Evolutionary conservation across 2,888 invertebrate genomes (phyloP).

Genomic region (Chloroclystis v-ata): DNA sequence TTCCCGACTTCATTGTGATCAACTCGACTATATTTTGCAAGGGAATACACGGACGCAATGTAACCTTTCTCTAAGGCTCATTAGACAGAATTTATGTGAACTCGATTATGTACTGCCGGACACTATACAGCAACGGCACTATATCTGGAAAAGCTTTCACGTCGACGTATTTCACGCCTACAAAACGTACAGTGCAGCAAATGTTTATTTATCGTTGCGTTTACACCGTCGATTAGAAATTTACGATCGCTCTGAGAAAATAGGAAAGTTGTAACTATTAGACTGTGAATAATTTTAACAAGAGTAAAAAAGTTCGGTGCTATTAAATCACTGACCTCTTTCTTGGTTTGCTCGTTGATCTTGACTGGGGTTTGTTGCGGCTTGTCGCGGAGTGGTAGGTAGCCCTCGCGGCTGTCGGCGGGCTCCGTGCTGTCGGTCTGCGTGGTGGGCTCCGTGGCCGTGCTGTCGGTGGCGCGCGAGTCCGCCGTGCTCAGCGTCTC

Average conservation of each 20-base stretch:
- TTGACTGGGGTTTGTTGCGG: constrained; percentile 71
- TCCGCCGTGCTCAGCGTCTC: constrained; percentile 57
- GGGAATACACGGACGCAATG: constrained; percentile 31
- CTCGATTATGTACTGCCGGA: constrained; percentile 31
- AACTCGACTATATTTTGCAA: no score
- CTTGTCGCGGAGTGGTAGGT: constrained; percentile 70
- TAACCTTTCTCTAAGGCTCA: constrained; percentile 59
- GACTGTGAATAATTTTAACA: constrained; percentile 62
- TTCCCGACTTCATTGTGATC: background rate
- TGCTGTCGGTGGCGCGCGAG: constrained; percentile 59
- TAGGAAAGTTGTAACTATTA: constrained; percentile 61
- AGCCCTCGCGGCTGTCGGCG: constrained; percentile 71
- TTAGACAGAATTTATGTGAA: constrained; percentile 54
- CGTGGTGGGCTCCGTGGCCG: constrained; percentile 57
- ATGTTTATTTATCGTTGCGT: constrained; percentile 43
- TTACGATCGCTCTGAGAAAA: constrained; percentile 50
- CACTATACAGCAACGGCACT: constrained; percentile 27
- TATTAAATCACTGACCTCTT: constrained; percentile 74
- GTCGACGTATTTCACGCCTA: constrained; percentile 36
- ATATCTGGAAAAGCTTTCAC: constrained; percentile 38
- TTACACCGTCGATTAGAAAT: constrained; percentile 43
- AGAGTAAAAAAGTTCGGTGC: constrained; percentile 45
- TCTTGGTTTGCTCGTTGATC: constrained; percentile 75
- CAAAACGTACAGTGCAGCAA: constrained; percentile 29
- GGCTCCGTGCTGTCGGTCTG: constrained; percentile 62